Evolutionary conservation across 2,888 invertebrate species (phyloP).

Genomic region (Parnassius apollo): DNA sequence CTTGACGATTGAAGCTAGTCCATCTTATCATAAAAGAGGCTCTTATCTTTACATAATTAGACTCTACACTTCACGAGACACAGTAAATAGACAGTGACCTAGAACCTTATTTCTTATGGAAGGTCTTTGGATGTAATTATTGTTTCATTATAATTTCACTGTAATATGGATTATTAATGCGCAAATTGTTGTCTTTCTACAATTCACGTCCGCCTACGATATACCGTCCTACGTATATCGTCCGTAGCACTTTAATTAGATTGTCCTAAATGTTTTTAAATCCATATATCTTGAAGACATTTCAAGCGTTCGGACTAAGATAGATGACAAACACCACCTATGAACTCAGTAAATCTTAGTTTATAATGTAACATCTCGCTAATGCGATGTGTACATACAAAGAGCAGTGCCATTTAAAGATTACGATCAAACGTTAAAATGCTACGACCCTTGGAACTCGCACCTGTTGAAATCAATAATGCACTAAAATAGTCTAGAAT

Average conservation of each 20-base stretch:
- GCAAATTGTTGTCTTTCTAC: neutral
- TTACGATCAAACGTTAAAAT: slow-evolving; percentile 1
- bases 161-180: slow-evolving; percentile 4
- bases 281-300: slow-evolving; percentile 26
- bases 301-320: slow-evolving; percentile 29
- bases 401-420: slow-evolving; percentile 24
- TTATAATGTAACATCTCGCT: slow-evolving; percentile 37
- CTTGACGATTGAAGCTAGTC: no score
- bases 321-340: slow-evolving; percentile 35
- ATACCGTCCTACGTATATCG: slow-evolving; percentile 5
- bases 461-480: no score
- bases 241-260: slow-evolving; percentile 20
- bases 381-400: slow-evolving; percentile 36
- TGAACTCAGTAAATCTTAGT: slow-evolving; percentile 42
- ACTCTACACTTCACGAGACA: no score
- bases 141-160: neutral
- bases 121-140: no score
- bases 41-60: no score
- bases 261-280: slow-evolving; percentile 23
- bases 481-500: no score
- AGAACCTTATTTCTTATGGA: no score
- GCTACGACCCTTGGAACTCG: no score
- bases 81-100: no score
- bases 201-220: slow-evolving; percentile 17
- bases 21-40: no score